Evolutionary conservation across 2,888 invertebrate species (phyloP).

Genomic region (Molorchus minor): DNA sequence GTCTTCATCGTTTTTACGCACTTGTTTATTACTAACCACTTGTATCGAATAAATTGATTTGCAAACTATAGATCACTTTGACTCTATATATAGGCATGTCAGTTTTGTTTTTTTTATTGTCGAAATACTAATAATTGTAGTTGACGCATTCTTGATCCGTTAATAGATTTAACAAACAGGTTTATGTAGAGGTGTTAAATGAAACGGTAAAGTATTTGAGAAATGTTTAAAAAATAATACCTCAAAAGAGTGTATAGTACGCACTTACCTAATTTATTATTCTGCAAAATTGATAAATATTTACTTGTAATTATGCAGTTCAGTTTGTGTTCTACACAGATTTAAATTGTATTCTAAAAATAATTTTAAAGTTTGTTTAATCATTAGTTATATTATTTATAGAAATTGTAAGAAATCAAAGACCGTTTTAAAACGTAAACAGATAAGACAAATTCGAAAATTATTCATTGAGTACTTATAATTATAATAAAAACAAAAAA

Average conservation of each 20-base stretch:
- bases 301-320: slow-evolving; percentile 9
- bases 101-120: slow-evolving; percentile 14
- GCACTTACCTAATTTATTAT: slow-evolving; percentile 1
- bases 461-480: no score
- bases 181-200: slow-evolving; percentile 2
- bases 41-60: no score
- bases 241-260: not conserved
- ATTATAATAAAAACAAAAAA: no score
- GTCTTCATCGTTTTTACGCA: not conserved
- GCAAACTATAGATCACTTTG: not conserved
- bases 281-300: slow-evolving; percentile 15
- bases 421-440: no score
- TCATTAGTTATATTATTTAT: no score
- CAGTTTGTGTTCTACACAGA: slow-evolving; percentile 2
- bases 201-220: not conserved
- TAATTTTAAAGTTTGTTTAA: no score
- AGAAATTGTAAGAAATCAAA: no score
- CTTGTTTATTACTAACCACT: not conserved
- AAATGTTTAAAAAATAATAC: not conserved
- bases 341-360: no score
- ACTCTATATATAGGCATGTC: not conserved
- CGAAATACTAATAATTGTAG: slow-evolving; percentile 19
- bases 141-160: slow-evolving; percentile 12
- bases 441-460: no score
- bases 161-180: slow-evolving; percentile 9